Conservation (phyloP, 2,113 vertebrate species). For the Marmota monax region DNA sequence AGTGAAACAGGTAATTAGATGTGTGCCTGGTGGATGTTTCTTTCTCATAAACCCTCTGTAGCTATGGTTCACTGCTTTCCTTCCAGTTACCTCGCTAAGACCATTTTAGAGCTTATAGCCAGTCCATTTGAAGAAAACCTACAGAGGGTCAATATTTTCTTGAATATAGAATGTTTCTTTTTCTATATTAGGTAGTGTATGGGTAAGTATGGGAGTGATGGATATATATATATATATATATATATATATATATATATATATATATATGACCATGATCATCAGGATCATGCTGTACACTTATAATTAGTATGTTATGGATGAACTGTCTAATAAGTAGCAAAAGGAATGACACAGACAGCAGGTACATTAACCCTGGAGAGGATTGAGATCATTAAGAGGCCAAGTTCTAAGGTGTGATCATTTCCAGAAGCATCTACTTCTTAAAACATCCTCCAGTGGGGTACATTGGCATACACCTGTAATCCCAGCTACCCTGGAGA, state of each 20-base stretch:
- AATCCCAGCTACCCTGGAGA: too few species aligned
- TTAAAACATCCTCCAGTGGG: neutral
- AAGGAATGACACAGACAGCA: neutral
- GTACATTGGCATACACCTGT: too few species aligned
- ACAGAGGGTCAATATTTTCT: neutral
- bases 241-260: neutral
- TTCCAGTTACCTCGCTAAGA: neutral
- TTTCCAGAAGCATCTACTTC: neutral
- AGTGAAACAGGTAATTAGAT: neutral
- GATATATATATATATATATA: too few species aligned
- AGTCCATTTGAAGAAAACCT: neutral
- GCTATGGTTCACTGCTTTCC: neutral
- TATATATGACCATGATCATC: neutral
- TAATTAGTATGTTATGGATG: neutral
- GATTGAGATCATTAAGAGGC: neutral
- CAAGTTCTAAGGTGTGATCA: neutral
- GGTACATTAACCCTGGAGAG: neutral
- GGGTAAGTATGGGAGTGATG: neutral
- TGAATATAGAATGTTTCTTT: neutral
- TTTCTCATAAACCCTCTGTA: neutral
- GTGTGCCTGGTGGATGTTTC: rapidly evolving
- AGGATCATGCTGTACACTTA: neutral
- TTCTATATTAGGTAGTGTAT: neutral
- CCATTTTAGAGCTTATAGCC: neutral
- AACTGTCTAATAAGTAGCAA: neutral